These are phyloP conservation scores for Clarias batrachus DNA, from an alignment of 2,113 vertebrate species.

Conservation along the genomic window DNA sequence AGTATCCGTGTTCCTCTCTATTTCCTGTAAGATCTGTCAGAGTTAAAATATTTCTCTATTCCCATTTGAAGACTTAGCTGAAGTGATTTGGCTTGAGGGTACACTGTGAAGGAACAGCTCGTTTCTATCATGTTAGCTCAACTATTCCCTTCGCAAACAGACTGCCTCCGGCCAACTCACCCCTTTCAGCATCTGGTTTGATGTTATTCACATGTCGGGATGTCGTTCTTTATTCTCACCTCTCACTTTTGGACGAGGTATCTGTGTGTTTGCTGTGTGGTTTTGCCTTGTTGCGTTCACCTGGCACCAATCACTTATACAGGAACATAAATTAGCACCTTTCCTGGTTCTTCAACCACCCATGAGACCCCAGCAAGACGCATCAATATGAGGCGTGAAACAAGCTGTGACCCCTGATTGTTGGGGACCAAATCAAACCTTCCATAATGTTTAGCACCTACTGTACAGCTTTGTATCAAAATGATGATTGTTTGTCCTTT, in stretches of 20 bases:
- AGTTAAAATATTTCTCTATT: conserved; percentile 63
- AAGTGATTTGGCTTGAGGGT: conserved; percentile 53
- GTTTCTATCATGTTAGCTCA: conserved; percentile 56
- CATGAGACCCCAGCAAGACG: conserved; percentile 63
- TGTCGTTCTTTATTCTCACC: conserved; percentile 39
- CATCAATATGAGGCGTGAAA: conserved; percentile 76
- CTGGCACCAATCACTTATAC: conserved; percentile 58
- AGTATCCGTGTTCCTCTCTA: background rate
- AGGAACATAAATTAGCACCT: conserved; percentile 75
- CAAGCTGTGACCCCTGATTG: conserved; percentile 67
- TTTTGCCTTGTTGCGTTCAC: conserved; percentile 60
- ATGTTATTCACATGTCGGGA: conserved; percentile 48
- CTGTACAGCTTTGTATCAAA: conserved; percentile 35
- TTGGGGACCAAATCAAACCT: conserved; percentile 71
- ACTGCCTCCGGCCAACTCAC: conserved; percentile 68
- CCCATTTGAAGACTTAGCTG: conserved; percentile 45
- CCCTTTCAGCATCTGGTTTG: conserved; percentile 58
- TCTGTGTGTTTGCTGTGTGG: conserved; percentile 66
- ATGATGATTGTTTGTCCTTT: background rate
- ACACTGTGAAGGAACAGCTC: conserved; percentile 51
- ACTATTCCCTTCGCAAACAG: conserved; percentile 39
- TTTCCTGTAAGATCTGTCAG: conserved; percentile 54
- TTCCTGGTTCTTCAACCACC: conserved; percentile 57
- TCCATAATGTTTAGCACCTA: conserved; percentile 59
- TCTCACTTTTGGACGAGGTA: conserved; percentile 57